A percentile compares a stretch with the other conserved stretches of the same genome.
Conservation (phyloP, 1,140 invertebrate species). For the Brachionus rotundiformis region DNA sequence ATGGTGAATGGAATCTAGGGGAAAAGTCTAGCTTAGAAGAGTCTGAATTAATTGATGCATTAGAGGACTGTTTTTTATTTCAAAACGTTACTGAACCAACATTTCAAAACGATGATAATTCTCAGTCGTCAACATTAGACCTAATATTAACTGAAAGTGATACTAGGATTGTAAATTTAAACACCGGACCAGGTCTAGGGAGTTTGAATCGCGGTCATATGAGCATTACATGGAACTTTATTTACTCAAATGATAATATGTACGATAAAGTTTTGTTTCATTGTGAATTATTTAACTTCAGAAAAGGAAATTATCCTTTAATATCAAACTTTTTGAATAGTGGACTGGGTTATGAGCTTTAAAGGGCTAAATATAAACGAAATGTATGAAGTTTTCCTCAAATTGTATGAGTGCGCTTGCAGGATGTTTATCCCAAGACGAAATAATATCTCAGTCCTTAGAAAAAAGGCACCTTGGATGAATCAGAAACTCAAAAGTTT, state of each 20-base stretch:
- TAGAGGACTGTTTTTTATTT: neutral
- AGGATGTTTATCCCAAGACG: neutral
- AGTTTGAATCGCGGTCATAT: neutral
- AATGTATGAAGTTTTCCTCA: neutral
- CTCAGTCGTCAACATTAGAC: neutral
- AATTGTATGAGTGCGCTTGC: neutral
- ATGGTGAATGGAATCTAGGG: constrained; percentile 13
- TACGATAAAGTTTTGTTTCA: neutral
- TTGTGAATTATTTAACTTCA: neutral
- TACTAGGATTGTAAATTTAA: neutral
- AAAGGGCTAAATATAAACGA: neutral
- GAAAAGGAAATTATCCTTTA: constrained; percentile 9
- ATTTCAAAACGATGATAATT: neutral
- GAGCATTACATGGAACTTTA: neutral
- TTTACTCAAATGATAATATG: neutral
- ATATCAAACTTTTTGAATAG: neutral
- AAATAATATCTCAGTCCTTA: neutral
- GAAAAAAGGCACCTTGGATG: neutral
- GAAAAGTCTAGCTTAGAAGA: neutral
- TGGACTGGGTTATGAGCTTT: neutral
- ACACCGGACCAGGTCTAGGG: neutral
- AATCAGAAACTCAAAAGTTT: neutral
- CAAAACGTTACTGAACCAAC: neutral
- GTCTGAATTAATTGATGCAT: neutral
- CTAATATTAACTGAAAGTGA: neutral